A percentile compares a stretch with the other conserved stretches of the same genome.
Evolutionary conservation across 2,888 invertebrate species (phyloP).

Genomic region (Sinelater perroti): DNA sequence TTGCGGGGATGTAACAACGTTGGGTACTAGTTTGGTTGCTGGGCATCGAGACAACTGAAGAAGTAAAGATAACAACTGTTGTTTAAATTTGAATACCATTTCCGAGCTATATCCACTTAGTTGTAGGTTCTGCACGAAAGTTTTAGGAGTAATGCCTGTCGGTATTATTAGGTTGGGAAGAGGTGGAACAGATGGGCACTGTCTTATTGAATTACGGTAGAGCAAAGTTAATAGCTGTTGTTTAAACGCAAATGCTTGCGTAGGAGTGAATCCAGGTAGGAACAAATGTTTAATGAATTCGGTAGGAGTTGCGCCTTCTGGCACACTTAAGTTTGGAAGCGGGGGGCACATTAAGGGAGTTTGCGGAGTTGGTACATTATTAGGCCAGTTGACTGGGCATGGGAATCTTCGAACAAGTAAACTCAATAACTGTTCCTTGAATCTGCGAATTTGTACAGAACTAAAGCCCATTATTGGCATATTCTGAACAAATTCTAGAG

Average conservation of each 20-base stretch:
- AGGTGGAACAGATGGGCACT: too few relatives aligned
- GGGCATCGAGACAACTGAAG: background rate
- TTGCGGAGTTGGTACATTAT: background rate
- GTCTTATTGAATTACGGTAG: too few relatives aligned
- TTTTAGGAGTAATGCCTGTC: background rate
- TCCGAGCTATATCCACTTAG: background rate
- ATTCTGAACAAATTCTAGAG: background rate
- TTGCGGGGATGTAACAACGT: background rate
- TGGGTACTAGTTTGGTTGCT: background rate
- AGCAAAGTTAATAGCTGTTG: background rate
- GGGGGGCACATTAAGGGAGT: background rate
- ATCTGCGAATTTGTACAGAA: background rate
- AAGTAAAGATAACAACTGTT: background rate
- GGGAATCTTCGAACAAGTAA: background rate
- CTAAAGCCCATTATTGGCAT: background rate
- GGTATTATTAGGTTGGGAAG: background rate
- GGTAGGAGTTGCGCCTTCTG: background rate
- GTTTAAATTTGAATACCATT: background rate
- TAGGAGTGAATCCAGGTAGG: background rate
- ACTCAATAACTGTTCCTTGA: background rate
- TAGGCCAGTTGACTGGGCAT: background rate
- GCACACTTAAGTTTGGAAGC: slow-evolving; percentile 1
- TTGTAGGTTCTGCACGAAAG: background rate
- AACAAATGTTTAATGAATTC: background rate
- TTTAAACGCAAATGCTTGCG: background rate